phyloP scores from a whole-genome alignment of 2,113 vertebrate species.

The Aldabrachelys gigantea region DNA sequence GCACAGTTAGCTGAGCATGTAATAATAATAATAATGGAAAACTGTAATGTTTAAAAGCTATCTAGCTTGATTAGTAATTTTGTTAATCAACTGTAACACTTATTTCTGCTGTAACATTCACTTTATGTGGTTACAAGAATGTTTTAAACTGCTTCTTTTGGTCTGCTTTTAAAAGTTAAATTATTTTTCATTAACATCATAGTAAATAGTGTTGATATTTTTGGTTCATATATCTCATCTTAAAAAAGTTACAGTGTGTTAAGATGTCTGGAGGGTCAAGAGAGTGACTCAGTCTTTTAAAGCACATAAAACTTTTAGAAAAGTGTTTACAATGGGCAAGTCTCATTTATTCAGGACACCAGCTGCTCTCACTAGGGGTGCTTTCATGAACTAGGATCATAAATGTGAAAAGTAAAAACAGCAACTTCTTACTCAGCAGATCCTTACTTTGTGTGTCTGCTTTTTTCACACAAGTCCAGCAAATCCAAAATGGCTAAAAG shows the following conservation, averaged over 20 bases:
- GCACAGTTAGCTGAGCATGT: background rate
- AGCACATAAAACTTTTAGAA: background rate
- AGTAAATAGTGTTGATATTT: fast-evolving
- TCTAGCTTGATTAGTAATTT: background rate
- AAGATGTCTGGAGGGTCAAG: background rate
- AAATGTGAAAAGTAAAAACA: background rate
- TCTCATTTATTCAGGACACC: background rate
- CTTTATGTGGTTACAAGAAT: background rate
- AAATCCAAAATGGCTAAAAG: background rate
- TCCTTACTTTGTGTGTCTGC: background rate
- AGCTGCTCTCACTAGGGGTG: background rate
- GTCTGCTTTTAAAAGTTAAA: background rate
- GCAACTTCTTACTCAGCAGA: background rate
- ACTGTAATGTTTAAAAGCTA: background rate
- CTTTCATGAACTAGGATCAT: background rate
- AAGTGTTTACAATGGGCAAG: background rate
- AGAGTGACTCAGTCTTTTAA: background rate
- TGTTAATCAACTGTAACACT: background rate
- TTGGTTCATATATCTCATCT: background rate
- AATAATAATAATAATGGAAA: constrained; percentile 2
- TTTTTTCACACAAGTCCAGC: background rate
- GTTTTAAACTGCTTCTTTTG: background rate
- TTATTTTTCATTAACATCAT: background rate
- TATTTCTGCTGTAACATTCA: background rate
- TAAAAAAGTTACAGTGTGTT: background rate